These are phyloP conservation scores for Ceratotherium simum DNA, from an alignment of 2,113 vertebrate species.

Conservation along the genomic window DNA sequence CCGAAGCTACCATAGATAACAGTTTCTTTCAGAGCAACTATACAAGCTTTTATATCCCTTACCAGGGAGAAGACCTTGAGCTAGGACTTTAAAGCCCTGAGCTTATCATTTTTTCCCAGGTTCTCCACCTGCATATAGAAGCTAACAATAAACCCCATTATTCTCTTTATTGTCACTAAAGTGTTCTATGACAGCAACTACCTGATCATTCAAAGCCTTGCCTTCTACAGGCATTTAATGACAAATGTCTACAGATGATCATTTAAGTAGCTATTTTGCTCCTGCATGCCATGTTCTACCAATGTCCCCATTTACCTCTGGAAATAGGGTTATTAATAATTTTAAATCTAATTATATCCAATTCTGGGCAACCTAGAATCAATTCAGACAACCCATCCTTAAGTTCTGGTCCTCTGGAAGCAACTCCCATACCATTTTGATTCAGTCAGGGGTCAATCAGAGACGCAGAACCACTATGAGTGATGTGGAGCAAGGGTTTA, in stretches of 20 bases:
- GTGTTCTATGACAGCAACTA: not conserved
- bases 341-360: not conserved
- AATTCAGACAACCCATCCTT: not conserved
- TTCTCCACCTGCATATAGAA: not conserved
- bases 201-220: not conserved
- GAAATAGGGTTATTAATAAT: not conserved
- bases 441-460: not conserved
- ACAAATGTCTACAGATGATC: not conserved
- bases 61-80: not conserved
- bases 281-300: not conserved
- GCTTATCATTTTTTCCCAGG: not conserved
- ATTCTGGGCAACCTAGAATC: not conserved
- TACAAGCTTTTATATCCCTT: not conserved
- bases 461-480: not conserved
- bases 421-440: not conserved
- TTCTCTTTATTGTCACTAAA: not conserved
- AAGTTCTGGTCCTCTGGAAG: not conserved
- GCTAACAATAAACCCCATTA: not conserved
- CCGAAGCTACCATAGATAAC: not conserved
- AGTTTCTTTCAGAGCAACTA: not conserved
- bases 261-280: not conserved
- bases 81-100: not conserved
- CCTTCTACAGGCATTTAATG: not conserved
- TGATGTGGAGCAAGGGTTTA: not conserved
- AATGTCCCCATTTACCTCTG: not conserved